Evolutionary conservation across 2,888 invertebrate species (phyloP).

Genomic region (Piscicola geometra): DNA sequence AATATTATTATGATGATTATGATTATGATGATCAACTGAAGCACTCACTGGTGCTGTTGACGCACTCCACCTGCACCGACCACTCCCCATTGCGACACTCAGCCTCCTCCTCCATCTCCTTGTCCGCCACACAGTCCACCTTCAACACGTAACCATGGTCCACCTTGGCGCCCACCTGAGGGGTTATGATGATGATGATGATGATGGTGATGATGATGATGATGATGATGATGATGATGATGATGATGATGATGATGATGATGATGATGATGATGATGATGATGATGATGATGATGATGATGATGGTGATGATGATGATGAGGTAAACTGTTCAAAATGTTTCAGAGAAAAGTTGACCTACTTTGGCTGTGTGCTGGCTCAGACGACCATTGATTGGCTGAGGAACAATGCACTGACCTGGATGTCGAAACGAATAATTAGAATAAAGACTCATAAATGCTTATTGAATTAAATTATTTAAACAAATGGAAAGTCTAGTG

Average conservation of each 20-base stretch:
- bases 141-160: slow-evolving; percentile 47
- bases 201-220: slow-evolving; percentile 14
- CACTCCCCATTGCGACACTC: slow-evolving; percentile 87
- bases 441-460: too few relatives aligned
- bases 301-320: not conserved
- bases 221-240: slow-evolving; percentile 33
- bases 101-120: slow-evolving; percentile 20
- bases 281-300: not conserved
- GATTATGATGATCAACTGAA: too few relatives aligned
- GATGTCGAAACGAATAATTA: not conserved
- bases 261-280: not conserved
- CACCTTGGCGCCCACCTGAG: slow-evolving; percentile 41
- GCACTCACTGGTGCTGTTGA: slow-evolving; percentile 56
- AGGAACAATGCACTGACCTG: slow-evolving; percentile 27
- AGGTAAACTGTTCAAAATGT: too few relatives aligned
- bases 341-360: too few relatives aligned
- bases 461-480: too few relatives aligned
- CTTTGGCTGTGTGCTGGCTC: slow-evolving; percentile 4
- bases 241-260: slow-evolving; percentile 31
- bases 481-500: too few relatives aligned
- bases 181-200: slow-evolving; percentile 16
- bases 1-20: too few relatives aligned
- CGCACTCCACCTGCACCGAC: slow-evolving; percentile 86
- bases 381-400: slow-evolving; percentile 19
- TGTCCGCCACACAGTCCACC: slow-evolving; percentile 46